Conservation (phyloP, 2,888 invertebrate species). For the Lasioglossum malachurum region DNA sequence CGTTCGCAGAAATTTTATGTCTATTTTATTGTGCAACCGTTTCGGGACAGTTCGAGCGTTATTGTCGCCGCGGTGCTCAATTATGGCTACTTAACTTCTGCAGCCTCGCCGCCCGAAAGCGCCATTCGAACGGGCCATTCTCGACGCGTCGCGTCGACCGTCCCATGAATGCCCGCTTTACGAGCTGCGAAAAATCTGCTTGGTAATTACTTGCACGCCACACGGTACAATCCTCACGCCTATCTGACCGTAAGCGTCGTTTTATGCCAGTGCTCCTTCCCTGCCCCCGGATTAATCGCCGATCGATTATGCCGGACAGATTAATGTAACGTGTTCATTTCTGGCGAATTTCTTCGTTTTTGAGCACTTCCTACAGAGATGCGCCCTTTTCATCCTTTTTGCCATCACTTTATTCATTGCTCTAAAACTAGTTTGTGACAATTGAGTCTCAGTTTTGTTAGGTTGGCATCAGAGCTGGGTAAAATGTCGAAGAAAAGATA, state of each 20-base stretch:
- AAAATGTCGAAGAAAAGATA: no score
- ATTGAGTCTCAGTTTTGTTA: no score
- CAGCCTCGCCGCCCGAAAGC: constrained; percentile 21
- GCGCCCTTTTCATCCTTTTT: no score
- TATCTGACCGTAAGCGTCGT: background rate
- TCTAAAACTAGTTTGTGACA: no score
- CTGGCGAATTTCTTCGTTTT: no score
- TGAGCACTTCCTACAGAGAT: no score
- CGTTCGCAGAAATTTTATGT: constrained; percentile 41
- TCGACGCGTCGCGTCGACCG: background rate
- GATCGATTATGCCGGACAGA: no score
- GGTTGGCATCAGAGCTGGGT: no score
- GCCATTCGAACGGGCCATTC: constrained; percentile 32
- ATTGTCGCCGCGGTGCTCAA: constrained; percentile 53
- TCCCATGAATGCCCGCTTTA: constrained; percentile 37
- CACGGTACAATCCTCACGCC: background rate
- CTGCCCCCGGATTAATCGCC: background rate
- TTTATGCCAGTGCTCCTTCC: background rate
- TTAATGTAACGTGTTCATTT: no score
- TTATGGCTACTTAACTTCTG: constrained; percentile 55
- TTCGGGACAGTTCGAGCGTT: constrained; percentile 34
- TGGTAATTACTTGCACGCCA: background rate
- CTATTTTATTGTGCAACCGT: constrained; percentile 49
- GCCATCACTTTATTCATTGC: no score
- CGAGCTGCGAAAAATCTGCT: constrained; percentile 40